Percentiles rank a stretch among this genome's conserved stretches.
phyloP scores from a whole-genome alignment of 35 echinoderm and acorn worm species.

The Holothuria glaberrima region DNA sequence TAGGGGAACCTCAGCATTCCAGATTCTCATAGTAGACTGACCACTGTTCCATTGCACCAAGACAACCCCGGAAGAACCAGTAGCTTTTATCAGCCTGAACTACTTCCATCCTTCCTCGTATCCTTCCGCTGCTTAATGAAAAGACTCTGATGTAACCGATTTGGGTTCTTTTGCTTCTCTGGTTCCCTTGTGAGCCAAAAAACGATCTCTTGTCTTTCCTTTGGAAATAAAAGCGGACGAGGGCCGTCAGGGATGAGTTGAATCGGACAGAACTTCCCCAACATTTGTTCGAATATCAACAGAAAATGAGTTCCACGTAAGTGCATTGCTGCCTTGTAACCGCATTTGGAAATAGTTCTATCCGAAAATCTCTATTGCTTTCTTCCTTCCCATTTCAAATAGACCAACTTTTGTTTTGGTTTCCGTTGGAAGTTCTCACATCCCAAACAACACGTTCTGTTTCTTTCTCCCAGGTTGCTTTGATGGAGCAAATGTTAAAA shows the following conservation, averaged over 20 bases:
- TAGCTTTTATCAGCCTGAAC: background rate
- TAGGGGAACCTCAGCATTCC: too few species aligned
- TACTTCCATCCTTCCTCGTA: conserved; percentile 19
- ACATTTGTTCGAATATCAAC: background rate
- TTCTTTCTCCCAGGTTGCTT: background rate
- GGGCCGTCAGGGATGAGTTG: background rate
- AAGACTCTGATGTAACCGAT: conserved; percentile 23
- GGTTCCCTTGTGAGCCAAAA: background rate
- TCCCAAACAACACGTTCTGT: background rate
- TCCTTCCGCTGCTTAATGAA: background rate
- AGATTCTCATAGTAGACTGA: too few species aligned
- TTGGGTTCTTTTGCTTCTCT: background rate
- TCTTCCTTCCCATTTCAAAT: conserved; percentile 40
- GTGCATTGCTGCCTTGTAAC: conserved; percentile 12
- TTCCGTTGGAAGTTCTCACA: background rate
- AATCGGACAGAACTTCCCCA: background rate
- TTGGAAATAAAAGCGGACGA: background rate
- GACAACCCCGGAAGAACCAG: background rate
- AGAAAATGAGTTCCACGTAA: background rate
- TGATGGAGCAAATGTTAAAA: background rate
- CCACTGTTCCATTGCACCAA: background rate
- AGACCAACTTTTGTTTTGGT: conserved; percentile 20
- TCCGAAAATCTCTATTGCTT: conserved; percentile 11
- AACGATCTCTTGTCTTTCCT: background rate
- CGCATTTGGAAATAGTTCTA: background rate